These are phyloP conservation scores for Alosa alosa DNA, from an alignment of 2,113 vertebrate genomes.

Conservation along the genomic window DNA sequence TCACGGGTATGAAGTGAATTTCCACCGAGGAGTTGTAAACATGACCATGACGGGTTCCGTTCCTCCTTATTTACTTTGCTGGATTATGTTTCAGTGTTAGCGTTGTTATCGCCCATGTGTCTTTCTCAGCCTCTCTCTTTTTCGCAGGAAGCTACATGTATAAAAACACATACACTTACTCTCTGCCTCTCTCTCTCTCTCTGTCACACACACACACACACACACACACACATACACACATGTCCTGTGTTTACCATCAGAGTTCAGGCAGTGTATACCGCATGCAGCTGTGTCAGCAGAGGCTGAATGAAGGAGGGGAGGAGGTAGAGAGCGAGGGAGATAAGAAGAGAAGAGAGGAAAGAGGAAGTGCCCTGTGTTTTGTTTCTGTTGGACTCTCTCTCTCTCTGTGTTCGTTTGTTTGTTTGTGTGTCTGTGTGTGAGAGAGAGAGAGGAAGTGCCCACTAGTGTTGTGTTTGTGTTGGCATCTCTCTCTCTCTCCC, in stretches of 20 bases:
- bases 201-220: background rate
- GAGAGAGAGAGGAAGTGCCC: slow-evolving; percentile 4
- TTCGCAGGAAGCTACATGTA: background rate
- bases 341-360: background rate
- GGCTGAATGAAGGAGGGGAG: slow-evolving; percentile 41
- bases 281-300: slow-evolving; percentile 60
- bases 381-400: slow-evolving; percentile 41
- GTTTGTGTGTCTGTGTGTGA: too few species aligned
- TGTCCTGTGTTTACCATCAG: background rate
- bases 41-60: background rate
- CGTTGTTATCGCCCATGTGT: background rate
- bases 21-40: background rate
- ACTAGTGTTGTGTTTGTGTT: slow-evolving; percentile 42
- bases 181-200: background rate
- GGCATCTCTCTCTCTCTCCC: slow-evolving; percentile 19
- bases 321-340: slow-evolving; percentile 16
- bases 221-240: slow-evolving; percentile 21
- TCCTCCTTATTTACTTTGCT: background rate
- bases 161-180: background rate
- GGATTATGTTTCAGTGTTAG: background rate
- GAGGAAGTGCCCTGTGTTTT: slow-evolving; percentile 5
- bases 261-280: slow-evolving; percentile 45
- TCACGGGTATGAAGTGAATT: background rate
- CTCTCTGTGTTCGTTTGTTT: too few species aligned
- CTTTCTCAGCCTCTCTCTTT: background rate